Evolutionary conservation across 2,888 invertebrate genomes (phyloP).

Genomic region (Scaptodrosophila latifasciaeformis): DNA sequence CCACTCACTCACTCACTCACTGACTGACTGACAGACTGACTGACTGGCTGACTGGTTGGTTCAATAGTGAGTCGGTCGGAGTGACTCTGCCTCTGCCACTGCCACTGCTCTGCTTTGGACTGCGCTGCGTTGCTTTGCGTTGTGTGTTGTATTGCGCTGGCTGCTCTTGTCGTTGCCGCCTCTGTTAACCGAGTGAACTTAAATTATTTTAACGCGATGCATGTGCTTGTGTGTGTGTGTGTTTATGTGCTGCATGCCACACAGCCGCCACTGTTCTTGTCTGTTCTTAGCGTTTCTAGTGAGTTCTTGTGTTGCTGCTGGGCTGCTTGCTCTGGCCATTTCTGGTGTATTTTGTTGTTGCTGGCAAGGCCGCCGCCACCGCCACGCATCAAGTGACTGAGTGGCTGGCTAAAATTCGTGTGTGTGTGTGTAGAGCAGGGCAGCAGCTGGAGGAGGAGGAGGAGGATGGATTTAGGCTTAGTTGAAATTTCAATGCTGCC

Average conservation of each 20-base stretch:
- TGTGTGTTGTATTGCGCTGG: too few species aligned
- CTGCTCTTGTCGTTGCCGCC: too few species aligned
- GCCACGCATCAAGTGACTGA: too few species aligned
- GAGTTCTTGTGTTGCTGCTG: conserved; percentile 30
- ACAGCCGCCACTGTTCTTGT: conserved; percentile 15
- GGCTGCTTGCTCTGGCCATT: conserved; percentile 18
- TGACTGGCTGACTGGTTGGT: neutral
- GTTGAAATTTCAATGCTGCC: too few species aligned
- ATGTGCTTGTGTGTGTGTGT: too few species aligned
- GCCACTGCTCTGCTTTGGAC: too few species aligned
- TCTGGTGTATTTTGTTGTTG: conserved; percentile 20
- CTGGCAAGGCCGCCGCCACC: conserved; percentile 33
- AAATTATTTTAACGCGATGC: conserved; percentile 59
- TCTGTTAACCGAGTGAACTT: conserved; percentile 62
- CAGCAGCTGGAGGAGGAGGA: too few species aligned
- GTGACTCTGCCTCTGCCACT: too few species aligned
- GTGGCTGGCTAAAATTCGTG: too few species aligned
- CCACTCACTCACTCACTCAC: neutral
- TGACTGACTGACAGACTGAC: neutral
- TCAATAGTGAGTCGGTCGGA: neutral
- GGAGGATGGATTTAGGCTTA: too few species aligned
- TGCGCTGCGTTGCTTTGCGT: too few species aligned
- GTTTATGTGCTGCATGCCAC: conserved; percentile 17
- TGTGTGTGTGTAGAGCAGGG: too few species aligned
- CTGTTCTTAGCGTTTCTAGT: conserved; percentile 25